Percentiles rank a stretch among this genome's conserved stretches.
Evolutionary conservation across 2,113 vertebrate genomes (phyloP).

Genomic region (Podarcis raffonei): DNA sequence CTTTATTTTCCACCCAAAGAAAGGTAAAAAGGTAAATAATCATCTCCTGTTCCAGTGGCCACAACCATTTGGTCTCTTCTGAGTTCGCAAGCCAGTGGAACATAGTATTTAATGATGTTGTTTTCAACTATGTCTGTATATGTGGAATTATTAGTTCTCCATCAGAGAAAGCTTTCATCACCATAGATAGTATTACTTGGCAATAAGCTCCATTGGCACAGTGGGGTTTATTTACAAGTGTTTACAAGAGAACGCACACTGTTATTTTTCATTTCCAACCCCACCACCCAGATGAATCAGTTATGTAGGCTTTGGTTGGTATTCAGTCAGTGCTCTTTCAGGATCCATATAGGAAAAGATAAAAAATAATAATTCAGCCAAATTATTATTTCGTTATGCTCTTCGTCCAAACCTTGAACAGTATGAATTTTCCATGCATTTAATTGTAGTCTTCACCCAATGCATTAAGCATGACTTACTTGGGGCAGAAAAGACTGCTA

Average conservation of each 20-base stretch:
- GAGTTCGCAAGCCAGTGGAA: background rate
- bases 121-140: background rate
- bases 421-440: background rate
- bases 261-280: background rate
- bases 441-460: background rate
- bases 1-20: background rate
- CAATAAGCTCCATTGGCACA: too few relatives aligned
- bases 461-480: too few relatives aligned
- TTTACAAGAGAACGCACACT: too few relatives aligned
- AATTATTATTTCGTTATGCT: background rate
- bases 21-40: background rate
- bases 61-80: background rate
- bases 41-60: too few relatives aligned
- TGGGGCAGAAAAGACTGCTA: too few relatives aligned
- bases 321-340: background rate
- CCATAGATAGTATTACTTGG: background rate
- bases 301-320: background rate
- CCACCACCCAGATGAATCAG: background rate
- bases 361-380: background rate
- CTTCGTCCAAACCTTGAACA: background rate
- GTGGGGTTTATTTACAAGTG: too few relatives aligned
- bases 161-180: background rate
- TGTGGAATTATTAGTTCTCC: background rate
- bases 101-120: background rate
- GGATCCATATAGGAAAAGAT: background rate